Conservation (phyloP, 2,797 vertebrate genomes). For the Philypnodon macrostomus region DNA sequence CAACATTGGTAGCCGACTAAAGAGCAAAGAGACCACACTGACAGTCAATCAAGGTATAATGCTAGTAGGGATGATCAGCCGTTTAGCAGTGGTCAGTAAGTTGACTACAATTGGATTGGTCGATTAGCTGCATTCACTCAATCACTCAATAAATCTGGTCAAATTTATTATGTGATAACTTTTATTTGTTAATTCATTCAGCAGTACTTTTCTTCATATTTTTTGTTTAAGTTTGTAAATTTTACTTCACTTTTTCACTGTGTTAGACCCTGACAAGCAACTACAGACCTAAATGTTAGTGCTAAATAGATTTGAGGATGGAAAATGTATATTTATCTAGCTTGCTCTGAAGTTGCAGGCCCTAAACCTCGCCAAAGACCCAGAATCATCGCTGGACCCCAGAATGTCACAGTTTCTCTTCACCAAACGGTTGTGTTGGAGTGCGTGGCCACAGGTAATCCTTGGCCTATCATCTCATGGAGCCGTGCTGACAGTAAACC, state of each 20-base stretch:
- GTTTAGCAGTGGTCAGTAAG: too few relatives aligned
- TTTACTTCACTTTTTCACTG: too few relatives aligned
- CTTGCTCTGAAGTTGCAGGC: slow-evolving; percentile 66
- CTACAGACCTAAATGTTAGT: too few relatives aligned
- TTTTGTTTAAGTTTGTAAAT: too few relatives aligned
- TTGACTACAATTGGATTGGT: too few relatives aligned
- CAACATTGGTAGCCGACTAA: slow-evolving; percentile 78
- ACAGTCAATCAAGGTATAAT: slow-evolving; percentile 84
- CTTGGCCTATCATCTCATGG: slow-evolving; percentile 95
- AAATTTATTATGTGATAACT: too few relatives aligned
- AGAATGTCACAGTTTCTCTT: slow-evolving; percentile 84
- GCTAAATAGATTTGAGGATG: too few relatives aligned
- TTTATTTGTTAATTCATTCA: too few relatives aligned
- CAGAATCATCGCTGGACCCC: slow-evolving; percentile 88
- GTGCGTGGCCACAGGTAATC: slow-evolving; percentile 91
- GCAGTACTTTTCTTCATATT: too few relatives aligned
- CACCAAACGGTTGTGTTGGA: slow-evolving; percentile 90
- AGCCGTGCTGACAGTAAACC: slow-evolving; percentile 91
- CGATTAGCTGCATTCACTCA: too few relatives aligned
- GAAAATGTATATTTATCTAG: slow-evolving; percentile 10
- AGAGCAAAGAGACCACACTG: slow-evolving; percentile 84
- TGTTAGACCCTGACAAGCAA: too few relatives aligned
- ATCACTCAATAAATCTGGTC: too few relatives aligned
- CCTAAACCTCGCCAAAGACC: slow-evolving; percentile 81
- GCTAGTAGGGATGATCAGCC: neutral